Percentiles rank a stretch among this genome's conserved stretches.
Conservation (phyloP, 2,888 invertebrate genomes). For the Amaurobius ferox region DNA sequence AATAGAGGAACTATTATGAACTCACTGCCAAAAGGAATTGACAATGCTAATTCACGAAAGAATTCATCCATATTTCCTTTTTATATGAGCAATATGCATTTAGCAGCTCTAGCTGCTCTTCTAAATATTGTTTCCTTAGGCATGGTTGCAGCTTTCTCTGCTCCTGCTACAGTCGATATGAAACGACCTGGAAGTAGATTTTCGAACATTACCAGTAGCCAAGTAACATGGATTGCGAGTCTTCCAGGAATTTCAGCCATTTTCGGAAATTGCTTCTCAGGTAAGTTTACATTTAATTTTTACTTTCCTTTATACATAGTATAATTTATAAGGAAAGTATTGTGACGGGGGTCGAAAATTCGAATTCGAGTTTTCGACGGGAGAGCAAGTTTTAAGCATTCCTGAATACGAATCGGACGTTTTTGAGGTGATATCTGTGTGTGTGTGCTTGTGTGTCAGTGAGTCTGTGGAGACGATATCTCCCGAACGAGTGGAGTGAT, state of each 20-base stretch:
- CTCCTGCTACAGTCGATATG: constrained; percentile 67
- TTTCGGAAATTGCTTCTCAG: constrained; percentile 63
- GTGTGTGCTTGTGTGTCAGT: too few species aligned
- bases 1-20: too few species aligned
- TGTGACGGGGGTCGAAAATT: too few species aligned
- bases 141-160: constrained; percentile 64
- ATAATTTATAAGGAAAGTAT: too few species aligned
- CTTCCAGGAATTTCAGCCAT: constrained; percentile 68
- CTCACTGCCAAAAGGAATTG: too few species aligned
- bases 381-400: too few species aligned
- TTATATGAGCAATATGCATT: constrained; percentile 9
- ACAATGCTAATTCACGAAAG: neutral
- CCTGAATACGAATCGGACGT: too few species aligned
- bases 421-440: too few species aligned
- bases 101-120: constrained; percentile 68
- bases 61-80: neutral
- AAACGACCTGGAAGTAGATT: constrained; percentile 44
- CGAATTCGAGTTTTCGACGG: too few species aligned
- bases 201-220: constrained; percentile 22
- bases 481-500: too few species aligned
- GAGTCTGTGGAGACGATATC: too few species aligned
- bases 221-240: constrained; percentile 70
- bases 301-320: too few species aligned
- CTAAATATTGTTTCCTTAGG: constrained; percentile 69
- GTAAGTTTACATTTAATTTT: constrained; percentile 24